Base-by-base conservation (phyloP, 2,113 vertebrate species). In the Neolamprologus modestus region DNA sequence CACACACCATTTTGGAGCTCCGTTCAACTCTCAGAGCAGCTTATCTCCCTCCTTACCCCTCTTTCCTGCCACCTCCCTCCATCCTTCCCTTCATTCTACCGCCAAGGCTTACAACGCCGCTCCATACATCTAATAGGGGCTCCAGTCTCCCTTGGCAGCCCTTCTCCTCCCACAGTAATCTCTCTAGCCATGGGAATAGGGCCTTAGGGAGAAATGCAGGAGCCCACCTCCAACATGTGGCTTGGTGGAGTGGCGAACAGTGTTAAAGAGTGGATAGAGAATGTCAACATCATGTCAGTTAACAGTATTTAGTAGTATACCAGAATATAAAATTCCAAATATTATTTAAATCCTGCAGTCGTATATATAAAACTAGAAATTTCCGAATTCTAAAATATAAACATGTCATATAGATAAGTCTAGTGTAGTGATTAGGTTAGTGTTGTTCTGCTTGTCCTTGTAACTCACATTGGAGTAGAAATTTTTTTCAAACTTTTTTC, bases 101-200 rank as follows among this genome's bases (percentile, higher is more conserved):
- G 9, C 89, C 81, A 84, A 82, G 26, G 92, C 91, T 94, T 93
- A 92, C 90, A 93, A 90, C 92, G 93, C 84, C 73, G 87, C 92
- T 94, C 93, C 93, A 81, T 84, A 55, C 79, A 87, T 92, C 93
- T 94, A 95, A 95, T 92, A 93, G 94, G 94, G 92, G 91, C 93
- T 92, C 87, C 88, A 88, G 87, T 84, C 91, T 94, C 92, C 92
- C 89, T 88, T 91, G 93, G 93, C 94, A 92, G 92, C 87, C 93
- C 88, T 87, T 94, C 95, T 95, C 96, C 95, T 96, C 96, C 95
- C 90, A 91, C 93, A 85, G 88, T 96, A 96, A 96, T 96, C 95
- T 95, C 94, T 92, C 90, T 88, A 73, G 92, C 94, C 93, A 79
- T 88, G 96, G 95, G 95, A 96, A 86, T 92, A 84, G 88, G 90